Evolutionary conservation across 92 coral and sea anemone genomes (phyloP), one percentile per base, ranked within the genome.

Genomic region (Phymanthus crucifer): DNA sequence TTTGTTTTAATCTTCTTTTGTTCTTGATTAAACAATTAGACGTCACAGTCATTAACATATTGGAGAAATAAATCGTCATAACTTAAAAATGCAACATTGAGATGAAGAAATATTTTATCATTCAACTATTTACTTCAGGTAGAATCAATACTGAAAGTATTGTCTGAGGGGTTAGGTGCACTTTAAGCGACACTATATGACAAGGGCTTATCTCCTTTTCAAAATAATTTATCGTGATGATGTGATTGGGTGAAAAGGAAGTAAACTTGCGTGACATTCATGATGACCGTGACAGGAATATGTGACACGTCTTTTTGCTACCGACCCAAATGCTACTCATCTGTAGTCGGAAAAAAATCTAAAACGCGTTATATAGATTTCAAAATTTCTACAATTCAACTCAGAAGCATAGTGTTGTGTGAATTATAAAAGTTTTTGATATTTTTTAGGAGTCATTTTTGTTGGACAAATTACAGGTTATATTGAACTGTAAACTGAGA

Each of bases 391-490:
- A 16, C 45, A 72, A 17, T 80, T 36, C 29, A 17, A 80, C 40
- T 37, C 23, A 21, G 48, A 12, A 34, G 4, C 18, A 35, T 18
- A 8, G 2, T 6, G 5, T 10, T 56, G 1, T 71, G 1, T 48
- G 66, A 69, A 71, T 19, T 26, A 18, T 72, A 36, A 19, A 6
- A 9, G 6, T 29, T 24, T 48, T 48, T 38, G 14, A 11, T 18
- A 18, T 23, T 12, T 29, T 36, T 40, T 9, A 3, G 0, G 19
- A 40, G 37, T 32, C 45, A 57, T 4, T 80, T 54, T 19, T 17
- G 50, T 4, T 32, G 34, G 47, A 58, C 7, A 29, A 11, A 14
- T 33, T 80, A 80, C 84, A 80, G 84, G 84, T 80, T 5, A 5
- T 9, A 19, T 54, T 6, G 46, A n/a, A 27, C 78, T 45, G 71